These are phyloP conservation scores for Seira sanloemensis DNA, from an alignment of 2,888 invertebrate genomes.

Conservation along the genomic window DNA sequence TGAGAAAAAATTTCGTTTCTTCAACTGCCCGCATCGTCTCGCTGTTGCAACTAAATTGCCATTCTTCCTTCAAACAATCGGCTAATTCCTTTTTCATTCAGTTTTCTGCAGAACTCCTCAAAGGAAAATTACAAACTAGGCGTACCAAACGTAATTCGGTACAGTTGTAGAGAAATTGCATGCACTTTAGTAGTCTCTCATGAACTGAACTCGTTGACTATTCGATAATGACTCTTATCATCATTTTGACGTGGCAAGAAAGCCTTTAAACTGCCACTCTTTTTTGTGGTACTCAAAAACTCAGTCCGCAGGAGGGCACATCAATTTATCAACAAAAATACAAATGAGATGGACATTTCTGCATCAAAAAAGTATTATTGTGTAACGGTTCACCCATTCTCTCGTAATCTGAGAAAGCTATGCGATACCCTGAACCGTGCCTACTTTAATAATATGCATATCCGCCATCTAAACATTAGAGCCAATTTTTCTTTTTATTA, in stretches of 20 bases:
- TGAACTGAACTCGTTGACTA: background rate
- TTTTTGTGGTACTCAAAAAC: background rate
- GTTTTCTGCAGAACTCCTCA: background rate
- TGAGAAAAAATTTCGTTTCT: no score
- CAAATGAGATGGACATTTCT: background rate
- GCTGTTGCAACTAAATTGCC: no score
- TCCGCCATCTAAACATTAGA: background rate
- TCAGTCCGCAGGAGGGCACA: background rate
- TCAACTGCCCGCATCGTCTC: no score
- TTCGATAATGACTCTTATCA: background rate
- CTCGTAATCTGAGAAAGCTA: no score
- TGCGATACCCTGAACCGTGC: no score
- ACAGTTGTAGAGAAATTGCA: slow-evolving; percentile 44
- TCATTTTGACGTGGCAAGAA: background rate
- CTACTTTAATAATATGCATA: background rate
- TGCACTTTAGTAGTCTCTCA: background rate
- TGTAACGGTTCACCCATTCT: background rate
- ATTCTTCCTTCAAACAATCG: no score
- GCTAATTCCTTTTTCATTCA: no score
- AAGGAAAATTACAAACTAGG: slow-evolving; percentile 27
- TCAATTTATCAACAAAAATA: background rate
- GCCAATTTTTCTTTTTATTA: background rate
- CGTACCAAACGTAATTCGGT: slow-evolving; percentile 43
- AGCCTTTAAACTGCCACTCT: background rate
- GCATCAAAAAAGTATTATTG: background rate